These are phyloP conservation scores for Charaxes varanes DNA, from an alignment of 1,140 invertebrate genomes.

Conservation along the genomic window DNA sequence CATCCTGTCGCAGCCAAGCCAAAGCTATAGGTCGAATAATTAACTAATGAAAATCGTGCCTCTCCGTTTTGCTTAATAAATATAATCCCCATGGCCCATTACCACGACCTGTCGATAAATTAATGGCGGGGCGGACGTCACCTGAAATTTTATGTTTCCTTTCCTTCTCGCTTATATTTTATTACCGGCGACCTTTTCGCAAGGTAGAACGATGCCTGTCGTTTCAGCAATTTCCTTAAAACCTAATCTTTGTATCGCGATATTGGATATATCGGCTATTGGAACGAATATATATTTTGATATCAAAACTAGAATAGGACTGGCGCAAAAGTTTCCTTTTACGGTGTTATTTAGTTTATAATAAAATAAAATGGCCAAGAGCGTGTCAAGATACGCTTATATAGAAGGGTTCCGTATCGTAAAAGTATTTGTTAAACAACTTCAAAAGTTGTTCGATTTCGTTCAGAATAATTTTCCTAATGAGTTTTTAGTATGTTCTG, in stretches of 20 bases:
- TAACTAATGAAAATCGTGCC: slow-evolving; percentile 61
- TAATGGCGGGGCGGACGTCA: slow-evolving; percentile 64
- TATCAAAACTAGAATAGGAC: too few species aligned
- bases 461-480: too few species aligned
- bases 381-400: too few species aligned
- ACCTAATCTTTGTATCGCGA: slow-evolving; percentile 8
- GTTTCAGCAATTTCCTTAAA: slow-evolving; percentile 21
- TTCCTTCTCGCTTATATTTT: slow-evolving; percentile 53
- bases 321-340: too few species aligned
- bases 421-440: too few species aligned
- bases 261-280: background rate
- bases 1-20: slow-evolving; percentile 1
- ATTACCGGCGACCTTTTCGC: slow-evolving; percentile 33
- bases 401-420: too few species aligned
- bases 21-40: slow-evolving; percentile 39
- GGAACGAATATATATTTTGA: too few species aligned
- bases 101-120: slow-evolving; percentile 68
- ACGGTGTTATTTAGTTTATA: too few species aligned
- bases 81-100: slow-evolving; percentile 66
- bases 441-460: too few species aligned
- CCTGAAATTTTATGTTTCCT: slow-evolving; percentile 66
- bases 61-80: slow-evolving; percentile 58
- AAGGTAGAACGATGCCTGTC: slow-evolving; percentile 20
- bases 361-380: too few species aligned
- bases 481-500: too few species aligned